These are phyloP conservation scores for Hemibagrus guttatus DNA, from an alignment of 2,797 vertebrate species.

Conservation along the genomic window DNA sequence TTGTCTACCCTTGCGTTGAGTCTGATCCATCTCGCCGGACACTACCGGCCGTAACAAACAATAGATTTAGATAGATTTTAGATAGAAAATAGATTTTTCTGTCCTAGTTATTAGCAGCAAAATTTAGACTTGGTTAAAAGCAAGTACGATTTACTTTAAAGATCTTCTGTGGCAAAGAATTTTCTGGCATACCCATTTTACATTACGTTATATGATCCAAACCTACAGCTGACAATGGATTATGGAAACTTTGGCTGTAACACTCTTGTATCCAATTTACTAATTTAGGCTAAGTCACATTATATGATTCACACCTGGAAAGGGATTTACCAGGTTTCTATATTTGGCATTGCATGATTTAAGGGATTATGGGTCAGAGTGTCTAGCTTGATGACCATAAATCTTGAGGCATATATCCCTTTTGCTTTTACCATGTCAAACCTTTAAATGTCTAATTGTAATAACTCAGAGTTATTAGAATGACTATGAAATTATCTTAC, in stretches of 20 bases:
- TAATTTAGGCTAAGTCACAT: neutral
- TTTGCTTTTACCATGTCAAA: neutral
- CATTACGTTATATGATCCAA: neutral
- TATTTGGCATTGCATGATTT: neutral
- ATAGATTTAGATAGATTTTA: too few relatives aligned
- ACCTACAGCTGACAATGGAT: neutral
- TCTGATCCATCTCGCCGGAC: too few relatives aligned
- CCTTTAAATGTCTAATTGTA: neutral
- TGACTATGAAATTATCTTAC: constrained; percentile 63
- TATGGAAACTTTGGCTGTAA: neutral
- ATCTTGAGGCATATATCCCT: neutral
- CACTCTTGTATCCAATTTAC: neutral
- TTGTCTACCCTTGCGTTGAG: too few relatives aligned
- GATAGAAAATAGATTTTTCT: neutral
- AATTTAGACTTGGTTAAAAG: neutral
- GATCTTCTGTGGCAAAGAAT: neutral
- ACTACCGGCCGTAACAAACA: too few relatives aligned
- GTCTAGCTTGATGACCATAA: neutral
- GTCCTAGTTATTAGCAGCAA: neutral
- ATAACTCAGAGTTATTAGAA: neutral
- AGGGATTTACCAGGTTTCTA: neutral
- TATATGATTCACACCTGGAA: neutral
- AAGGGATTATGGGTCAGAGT: neutral
- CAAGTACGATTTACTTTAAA: too few relatives aligned
- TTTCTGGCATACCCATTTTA: neutral